Evolutionary conservation across 2,113 vertebrate species (phyloP), one percentile per base, ranked within the genome.

Genomic region (Dipodomys ordii): DNA sequence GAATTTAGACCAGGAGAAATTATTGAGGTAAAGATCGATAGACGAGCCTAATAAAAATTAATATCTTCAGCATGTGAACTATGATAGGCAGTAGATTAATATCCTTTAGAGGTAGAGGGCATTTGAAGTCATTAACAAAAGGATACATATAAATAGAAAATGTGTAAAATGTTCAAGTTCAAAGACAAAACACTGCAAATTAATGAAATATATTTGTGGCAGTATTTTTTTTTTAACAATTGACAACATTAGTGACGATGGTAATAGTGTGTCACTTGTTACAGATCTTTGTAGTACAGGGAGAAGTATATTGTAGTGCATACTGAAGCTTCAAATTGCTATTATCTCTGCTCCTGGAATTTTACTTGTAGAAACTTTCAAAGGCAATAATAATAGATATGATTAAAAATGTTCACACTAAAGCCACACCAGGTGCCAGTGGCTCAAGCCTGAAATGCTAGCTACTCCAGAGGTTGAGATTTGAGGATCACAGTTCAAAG

Each of bases 1-100:
- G 76, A 95, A 95, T 88, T 93, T 90, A 93, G 92, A 71, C 93
- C 46, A 81, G 83, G 71, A 95, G 76, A 96, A 94, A 96, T 95
- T 90, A 95, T 15, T 65, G 76, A 96, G 90, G 93, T 93, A 93
- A 94, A 93, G 94, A 96, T 96, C 88, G 11, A 97, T 96, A 78
- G 85, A 88, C 84, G 76, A 67, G 71, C 84, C 94, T 97, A 96
- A 97, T 97, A 96, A 97, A 97, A 97, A 97, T 97, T 96, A 96
- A 88, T 97, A 88, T 83, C 90, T 93, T 93, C 67, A 85, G 69
- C 85, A 80, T 93, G n/a, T 35, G 78, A 67, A 86, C 88, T 94
- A 19, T 93, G 92, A 94, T 94, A 85, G 93, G 76, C 69, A 95
- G 85, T 88, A 7, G 57, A 90, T 97, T 96, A 95, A 95, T 94